Base-by-base conservation (phyloP, 2,888 invertebrate genomes). In the Platycheirus rosarum region DNA sequence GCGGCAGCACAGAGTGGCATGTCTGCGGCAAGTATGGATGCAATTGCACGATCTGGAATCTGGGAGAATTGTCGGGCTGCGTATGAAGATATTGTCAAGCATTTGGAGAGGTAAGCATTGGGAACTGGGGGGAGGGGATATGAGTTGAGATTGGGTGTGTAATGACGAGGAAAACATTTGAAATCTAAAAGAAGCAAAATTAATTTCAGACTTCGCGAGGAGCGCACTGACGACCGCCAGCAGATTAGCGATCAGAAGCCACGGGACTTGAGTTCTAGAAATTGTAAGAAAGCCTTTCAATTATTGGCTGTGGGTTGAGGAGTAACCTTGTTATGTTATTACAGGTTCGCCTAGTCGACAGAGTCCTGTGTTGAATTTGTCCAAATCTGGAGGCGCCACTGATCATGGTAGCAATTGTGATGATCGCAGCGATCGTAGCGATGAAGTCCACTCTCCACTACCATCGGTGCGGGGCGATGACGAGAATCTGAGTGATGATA, bases 11-110 rank as follows among this genome's bases (percentile, higher is more conserved):
- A 94, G 80, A 92, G 93, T 85, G 95, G 96, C 93, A 94, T 96
- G 89, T 90, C 89, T n/a, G 90, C 90, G 26, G 89, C 89, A 35
- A 94, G 96, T 89, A 96, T 97, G 95, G 97, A 97, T 90, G 97
- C 96, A 76, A 93, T 97, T 84, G 96, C 97, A 88, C 95, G 97
- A 91, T 95, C 96, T 90, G 96, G 96, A 88, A 96, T 97, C 90
- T 97, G 97, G 97, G 97, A 97, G 93, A 97, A 97, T 92, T 97
- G 97, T 93, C 94, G 97, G 91, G 97, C 97, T 86, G 97, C 97
- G 87, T 97, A 97, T 91, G 97, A 97, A 92, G 97, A 97, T 92
- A 97, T 97, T 91, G 97, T 97, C 87, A 97, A 97, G 93, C 97
- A 97, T 91, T 94, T 97, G 90, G 97, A 97, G 93, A 96, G 97